These are phyloP conservation scores for Siniperca chuatsi DNA, from an alignment of 2,113 vertebrate species.

Conservation along the genomic window DNA sequence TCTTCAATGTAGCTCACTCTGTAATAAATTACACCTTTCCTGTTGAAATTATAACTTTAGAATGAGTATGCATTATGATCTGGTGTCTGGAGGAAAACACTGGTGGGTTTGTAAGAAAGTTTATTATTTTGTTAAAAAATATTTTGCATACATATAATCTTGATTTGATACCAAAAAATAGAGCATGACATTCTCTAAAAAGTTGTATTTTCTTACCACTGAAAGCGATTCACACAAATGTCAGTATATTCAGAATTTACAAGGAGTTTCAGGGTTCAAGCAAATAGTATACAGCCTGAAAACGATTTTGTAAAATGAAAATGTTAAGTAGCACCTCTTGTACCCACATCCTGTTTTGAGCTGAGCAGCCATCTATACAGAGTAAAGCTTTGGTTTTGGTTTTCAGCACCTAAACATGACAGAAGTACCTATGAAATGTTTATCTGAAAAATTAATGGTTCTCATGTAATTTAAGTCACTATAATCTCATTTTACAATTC, in stretches of 20 bases:
- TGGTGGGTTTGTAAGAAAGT: neutral
- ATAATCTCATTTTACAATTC: neutral
- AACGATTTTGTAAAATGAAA: conserved; percentile 60
- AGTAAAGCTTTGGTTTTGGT: conserved; percentile 48
- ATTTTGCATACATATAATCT: conserved; percentile 6
- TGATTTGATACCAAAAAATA: conserved; percentile 21
- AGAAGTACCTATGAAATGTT: neutral
- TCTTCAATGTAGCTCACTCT: neutral
- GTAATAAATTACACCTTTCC: neutral
- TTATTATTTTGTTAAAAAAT: conserved; percentile 8
- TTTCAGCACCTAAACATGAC: conserved; percentile 42
- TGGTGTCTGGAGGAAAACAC: conserved; percentile 14
- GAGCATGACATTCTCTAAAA: conserved; percentile 16
- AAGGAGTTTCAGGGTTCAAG: conserved; percentile 28
- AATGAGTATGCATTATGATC: neutral
- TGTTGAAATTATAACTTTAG: neutral
- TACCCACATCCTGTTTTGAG: conserved; percentile 86
- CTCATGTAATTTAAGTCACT: conserved; percentile 13
- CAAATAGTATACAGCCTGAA: neutral
- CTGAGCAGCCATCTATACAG: conserved; percentile 32
- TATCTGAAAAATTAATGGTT: neutral
- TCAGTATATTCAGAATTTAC: conserved; percentile 22
- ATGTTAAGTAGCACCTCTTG: conserved; percentile 50
- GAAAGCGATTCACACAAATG: conserved; percentile 9
- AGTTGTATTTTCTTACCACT: neutral